A percentile compares a stretch with the other conserved stretches of the same genome.
phyloP scores from a whole-genome alignment of 2,113 vertebrate genomes.

The Phyllopteryx taeniolatus region DNA sequence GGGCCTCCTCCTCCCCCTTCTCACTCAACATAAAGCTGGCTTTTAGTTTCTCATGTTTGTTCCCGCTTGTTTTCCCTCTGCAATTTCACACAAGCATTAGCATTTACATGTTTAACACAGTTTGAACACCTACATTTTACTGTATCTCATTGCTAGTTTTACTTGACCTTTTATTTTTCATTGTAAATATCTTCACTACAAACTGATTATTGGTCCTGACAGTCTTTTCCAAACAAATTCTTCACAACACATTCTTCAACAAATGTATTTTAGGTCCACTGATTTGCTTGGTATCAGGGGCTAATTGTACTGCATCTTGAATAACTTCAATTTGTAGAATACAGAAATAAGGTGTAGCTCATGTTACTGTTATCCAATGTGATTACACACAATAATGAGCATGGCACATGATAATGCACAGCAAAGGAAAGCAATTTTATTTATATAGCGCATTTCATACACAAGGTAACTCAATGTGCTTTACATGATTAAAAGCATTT shows the following conservation, averaged over 20 bases:
- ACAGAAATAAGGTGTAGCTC: not conserved
- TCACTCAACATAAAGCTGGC: slow-evolving; percentile 27
- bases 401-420: not conserved
- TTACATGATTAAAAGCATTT: too few species aligned
- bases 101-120: not conserved
- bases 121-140: not conserved
- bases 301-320: not conserved
- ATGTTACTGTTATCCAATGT: not conserved
- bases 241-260: not conserved
- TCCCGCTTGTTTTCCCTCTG: not conserved
- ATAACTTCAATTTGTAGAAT: not conserved
- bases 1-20: slow-evolving; percentile 59
- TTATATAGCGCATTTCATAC: too few species aligned
- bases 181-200: not conserved
- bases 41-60: slow-evolving; percentile 39
- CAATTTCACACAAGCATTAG: not conserved
- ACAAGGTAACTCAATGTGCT: too few species aligned
- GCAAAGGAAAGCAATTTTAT: too few species aligned
- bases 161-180: not conserved
- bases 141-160: not conserved
- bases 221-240: not conserved
- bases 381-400: not conserved
- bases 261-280: not conserved
- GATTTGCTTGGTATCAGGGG: not conserved
- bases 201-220: not conserved